Conservation (phyloP, 2,888 invertebrate genomes). For the Abrostola tripartita region DNA sequence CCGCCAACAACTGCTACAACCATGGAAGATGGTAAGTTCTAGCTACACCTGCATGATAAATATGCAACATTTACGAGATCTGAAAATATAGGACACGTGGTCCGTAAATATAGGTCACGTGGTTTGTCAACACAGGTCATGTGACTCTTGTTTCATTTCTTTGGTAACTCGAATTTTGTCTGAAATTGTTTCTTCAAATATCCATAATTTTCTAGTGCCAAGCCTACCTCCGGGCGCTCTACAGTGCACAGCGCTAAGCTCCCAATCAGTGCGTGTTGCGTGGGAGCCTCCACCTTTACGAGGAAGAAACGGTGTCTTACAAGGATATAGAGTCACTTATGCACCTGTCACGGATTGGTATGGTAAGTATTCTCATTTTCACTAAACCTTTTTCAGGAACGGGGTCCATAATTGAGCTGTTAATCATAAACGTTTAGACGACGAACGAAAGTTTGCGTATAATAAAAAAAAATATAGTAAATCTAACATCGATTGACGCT, state of each 20-base stretch:
- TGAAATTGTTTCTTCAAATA: background rate
- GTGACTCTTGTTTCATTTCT: too few relatives aligned
- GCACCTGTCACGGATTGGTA: constrained; percentile 94
- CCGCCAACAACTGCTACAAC: constrained; percentile 94
- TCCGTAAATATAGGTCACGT: too few relatives aligned
- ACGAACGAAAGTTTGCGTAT: too few relatives aligned
- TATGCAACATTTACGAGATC: too few relatives aligned
- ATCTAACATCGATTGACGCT: too few relatives aligned
- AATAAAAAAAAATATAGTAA: too few relatives aligned
- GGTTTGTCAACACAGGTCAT: too few relatives aligned
- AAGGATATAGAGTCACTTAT: constrained; percentile 95
- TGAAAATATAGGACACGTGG: too few relatives aligned
- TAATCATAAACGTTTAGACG: too few relatives aligned
- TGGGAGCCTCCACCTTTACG: constrained; percentile 95
- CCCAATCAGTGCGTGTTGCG: constrained; percentile 94
- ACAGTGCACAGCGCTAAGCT: constrained; percentile 93
- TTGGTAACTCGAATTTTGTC: background rate
- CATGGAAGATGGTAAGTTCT: constrained; percentile 92
- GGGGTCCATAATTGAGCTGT: too few relatives aligned
- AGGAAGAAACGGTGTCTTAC: constrained; percentile 94
- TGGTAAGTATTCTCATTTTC: constrained; percentile 85
- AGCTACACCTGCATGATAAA: background rate
- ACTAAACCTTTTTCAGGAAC: too few relatives aligned
- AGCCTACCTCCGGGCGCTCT: constrained; percentile 95
- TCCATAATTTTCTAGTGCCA: constrained; percentile 89